A percentile compares a stretch with the other conserved stretches of the same genome.
Conservation (phyloP, 2,113 vertebrate species). For the Lepisosteus osseus region DNA sequence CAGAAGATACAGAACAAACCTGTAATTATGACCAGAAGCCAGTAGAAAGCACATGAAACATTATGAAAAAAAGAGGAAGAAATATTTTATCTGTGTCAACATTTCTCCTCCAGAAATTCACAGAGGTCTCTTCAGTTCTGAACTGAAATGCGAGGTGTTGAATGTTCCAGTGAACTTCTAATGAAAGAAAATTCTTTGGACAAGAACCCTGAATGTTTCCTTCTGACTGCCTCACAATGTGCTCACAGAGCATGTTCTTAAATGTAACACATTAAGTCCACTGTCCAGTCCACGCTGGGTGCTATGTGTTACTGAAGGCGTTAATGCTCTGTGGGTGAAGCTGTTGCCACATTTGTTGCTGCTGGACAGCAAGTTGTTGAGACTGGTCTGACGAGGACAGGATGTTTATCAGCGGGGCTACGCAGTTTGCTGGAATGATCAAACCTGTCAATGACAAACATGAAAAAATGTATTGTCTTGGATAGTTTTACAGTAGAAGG, state of each 20-base stretch:
- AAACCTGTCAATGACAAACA: conserved; percentile 66
- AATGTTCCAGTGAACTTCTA: conserved; percentile 69
- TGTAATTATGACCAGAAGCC: conserved; percentile 1
- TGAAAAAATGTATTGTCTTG: no score
- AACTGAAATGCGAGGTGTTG: conserved; percentile 18
- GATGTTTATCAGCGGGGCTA: conserved; percentile 87
- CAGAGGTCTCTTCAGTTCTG: conserved; percentile 19
- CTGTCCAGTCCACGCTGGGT: background rate
- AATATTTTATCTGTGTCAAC: conserved; percentile 35
- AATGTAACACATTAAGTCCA: conserved; percentile 23
- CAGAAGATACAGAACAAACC: conserved; percentile 9
- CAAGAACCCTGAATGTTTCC: conserved; percentile 80
- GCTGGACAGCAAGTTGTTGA: conserved; percentile 92
- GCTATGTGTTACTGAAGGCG: conserved; percentile 72
- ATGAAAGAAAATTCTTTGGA: conserved; percentile 75
- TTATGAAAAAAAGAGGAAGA: conserved; percentile 25
- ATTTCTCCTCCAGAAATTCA: conserved; percentile 21
- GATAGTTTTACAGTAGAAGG: no score
- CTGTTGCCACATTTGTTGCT: conserved; percentile 96
- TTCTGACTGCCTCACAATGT: conserved; percentile 44
- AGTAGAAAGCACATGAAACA: conserved; percentile 24
- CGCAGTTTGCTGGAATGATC: conserved; percentile 95
- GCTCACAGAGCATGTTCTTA: conserved; percentile 57
- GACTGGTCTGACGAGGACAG: conserved; percentile 94
- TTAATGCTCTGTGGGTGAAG: conserved; percentile 95